Evolutionary conservation across 1,140 invertebrate genomes (phyloP).

Genomic region (Amphibalanus amphitrite): DNA sequence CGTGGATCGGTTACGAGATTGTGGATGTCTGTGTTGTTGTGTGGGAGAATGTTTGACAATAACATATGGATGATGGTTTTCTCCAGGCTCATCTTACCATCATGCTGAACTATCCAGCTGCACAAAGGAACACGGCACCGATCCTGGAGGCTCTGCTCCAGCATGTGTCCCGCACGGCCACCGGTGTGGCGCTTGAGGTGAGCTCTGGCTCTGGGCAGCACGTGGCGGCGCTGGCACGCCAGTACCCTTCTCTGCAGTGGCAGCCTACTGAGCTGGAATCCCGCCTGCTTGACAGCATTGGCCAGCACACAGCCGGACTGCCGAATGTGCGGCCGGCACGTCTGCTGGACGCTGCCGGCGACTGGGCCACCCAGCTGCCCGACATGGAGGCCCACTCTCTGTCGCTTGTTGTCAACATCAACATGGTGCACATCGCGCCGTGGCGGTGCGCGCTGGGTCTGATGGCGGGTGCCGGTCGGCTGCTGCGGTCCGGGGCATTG

Average conservation of each 20-base stretch:
- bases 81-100: neutral
- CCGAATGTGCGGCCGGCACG: slow-evolving; percentile 48
- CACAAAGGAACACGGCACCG: neutral
- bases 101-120: neutral
- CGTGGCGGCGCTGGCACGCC: slow-evolving; percentile 2
- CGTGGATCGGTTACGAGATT: too few species aligned
- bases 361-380: slow-evolving; percentile 19
- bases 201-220: neutral
- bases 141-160: neutral
- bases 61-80: too few species aligned
- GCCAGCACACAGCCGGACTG: slow-evolving; percentile 36
- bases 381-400: slow-evolving; percentile 20
- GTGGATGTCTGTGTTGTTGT: too few species aligned
- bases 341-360: slow-evolving; percentile 40
- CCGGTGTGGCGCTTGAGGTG: neutral
- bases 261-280: slow-evolving; percentile 56
- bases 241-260: slow-evolving; percentile 50
- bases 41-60: too few species aligned
- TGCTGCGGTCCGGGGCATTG: too few species aligned
- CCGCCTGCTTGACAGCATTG: slow-evolving; percentile 43
- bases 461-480: slow-evolving; percentile 43
- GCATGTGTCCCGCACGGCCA: neutral
- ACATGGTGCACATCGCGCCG: slow-evolving; percentile 67
- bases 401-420: slow-evolving; percentile 59
- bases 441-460: slow-evolving; percentile 46